Base-by-base conservation (phyloP, 1,140 invertebrate genomes). In the Drosophila persimilis region DNA sequence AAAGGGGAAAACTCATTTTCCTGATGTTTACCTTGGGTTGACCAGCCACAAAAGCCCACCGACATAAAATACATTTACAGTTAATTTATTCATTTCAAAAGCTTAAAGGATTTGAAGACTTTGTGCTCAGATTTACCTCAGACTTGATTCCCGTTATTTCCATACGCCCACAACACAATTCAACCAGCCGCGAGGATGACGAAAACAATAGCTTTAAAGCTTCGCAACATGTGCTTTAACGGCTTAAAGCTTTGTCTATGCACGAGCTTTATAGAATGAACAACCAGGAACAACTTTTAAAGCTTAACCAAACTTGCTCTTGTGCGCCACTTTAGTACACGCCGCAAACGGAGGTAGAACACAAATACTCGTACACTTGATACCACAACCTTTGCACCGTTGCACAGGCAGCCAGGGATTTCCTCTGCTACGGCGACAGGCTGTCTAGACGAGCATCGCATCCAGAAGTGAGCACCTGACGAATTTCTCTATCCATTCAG, bases 371-470 rank as follows among this genome's bases (percentile, higher is more conserved):
- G 24, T 26, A 26, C 70, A 74, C 81, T 80, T 78, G 77, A 86
- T 77, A 80, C 81, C 81, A 81, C 81, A 86, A 73, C 69, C 73
- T 69, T 74, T 64, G 65, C 77, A 58, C 81, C 20, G n/a, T n/a
- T n/a, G n/a, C n/a, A 45, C 81, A 55, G 77, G 81, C 64, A 47
- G 9, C 46, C 48, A 24, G 29, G 39, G 29, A 60, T 20, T 57
- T 8, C 29, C 46, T 46, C 35, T 53, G 24, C 29, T 39, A 13
- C 54, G 81, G 86, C 79, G 86, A 90, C 86, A 80, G 46, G 58
- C 66, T 74, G 88, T 90, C 88, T 90, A 67, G 75, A 52, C 77
- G 45, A 53, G 46, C 57, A 44, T 57, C 29, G 46, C 57, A 44
- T 57, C 29, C 56, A 48, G 29, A 65, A 51, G 17, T 54, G 59